Evolutionary conservation across 2,888 invertebrate species (phyloP).

Genomic region (Folsomia manolachei): DNA sequence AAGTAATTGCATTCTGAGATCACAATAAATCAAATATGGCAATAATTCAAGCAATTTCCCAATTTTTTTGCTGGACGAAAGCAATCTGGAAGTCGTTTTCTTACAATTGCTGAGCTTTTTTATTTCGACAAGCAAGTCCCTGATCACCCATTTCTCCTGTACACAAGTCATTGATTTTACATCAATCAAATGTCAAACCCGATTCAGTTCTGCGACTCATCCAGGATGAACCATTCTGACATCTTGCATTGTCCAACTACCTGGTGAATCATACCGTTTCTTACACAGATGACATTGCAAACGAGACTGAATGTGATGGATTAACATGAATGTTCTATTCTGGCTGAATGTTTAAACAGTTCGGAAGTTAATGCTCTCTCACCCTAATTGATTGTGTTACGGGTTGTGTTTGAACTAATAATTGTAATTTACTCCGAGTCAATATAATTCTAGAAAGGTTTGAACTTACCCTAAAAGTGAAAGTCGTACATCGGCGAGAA

Average conservation of each 20-base stretch:
- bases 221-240: neutral
- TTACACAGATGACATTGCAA: no score
- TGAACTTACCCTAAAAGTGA: conserved; percentile 58
- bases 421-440: neutral
- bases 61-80: no score
- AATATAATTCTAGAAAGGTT: neutral
- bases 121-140: neutral
- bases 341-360: conserved; percentile 11
- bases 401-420: conserved; percentile 11
- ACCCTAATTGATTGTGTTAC: conserved; percentile 13
- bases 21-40: neutral
- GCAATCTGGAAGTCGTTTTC: no score
- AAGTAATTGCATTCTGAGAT: neutral
- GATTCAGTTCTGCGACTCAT: neutral
- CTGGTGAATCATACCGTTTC: neutral
- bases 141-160: neutral
- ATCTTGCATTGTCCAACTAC: neutral
- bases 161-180: neutral
- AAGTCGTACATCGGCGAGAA: conserved; percentile 55
- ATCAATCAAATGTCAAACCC: neutral
- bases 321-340: no score
- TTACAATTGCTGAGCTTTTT: no score
- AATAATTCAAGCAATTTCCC: no score
- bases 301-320: neutral
- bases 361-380: conserved; percentile 15